phyloP scores from a whole-genome alignment of 2,888 invertebrate genomes.

The Megastigmus dorsalis region DNA sequence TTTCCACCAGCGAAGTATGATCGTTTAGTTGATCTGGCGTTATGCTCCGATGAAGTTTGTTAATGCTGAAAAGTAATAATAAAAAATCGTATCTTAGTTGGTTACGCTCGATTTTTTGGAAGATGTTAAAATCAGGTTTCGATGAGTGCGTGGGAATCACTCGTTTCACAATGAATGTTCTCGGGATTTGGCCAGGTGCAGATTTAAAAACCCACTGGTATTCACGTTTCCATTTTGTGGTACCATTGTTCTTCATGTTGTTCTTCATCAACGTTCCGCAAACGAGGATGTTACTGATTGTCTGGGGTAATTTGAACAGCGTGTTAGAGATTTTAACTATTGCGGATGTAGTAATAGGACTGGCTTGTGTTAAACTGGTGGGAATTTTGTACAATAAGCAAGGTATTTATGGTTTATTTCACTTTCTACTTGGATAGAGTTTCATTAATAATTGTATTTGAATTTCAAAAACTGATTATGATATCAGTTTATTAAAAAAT shows the following conservation, averaged over 20 bases:
- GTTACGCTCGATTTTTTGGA: neutral
- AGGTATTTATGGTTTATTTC: too few relatives aligned
- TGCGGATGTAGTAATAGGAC: conserved; percentile 12
- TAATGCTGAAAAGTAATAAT: too few relatives aligned
- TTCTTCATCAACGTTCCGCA: conserved; percentile 47
- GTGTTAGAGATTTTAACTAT: conserved; percentile 39
- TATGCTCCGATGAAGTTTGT: too few relatives aligned
- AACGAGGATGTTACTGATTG: conserved; percentile 31
- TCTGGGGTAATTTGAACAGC: conserved; percentile 39
- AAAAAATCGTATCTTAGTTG: too few relatives aligned
- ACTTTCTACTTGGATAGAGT: too few relatives aligned
- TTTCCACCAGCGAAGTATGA: neutral
- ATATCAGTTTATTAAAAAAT: neutral
- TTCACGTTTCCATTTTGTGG: neutral
- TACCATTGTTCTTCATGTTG: conserved; percentile 33
- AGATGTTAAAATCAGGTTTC: conserved; percentile 8
- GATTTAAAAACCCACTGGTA: conserved; percentile 6
- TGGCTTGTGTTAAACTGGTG: conserved; percentile 20
- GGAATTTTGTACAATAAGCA: conserved; percentile 34
- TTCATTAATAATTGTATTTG: too few relatives aligned
- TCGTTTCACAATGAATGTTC: conserved; percentile 4
- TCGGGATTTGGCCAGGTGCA: conserved; percentile 34
- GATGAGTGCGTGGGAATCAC: conserved; percentile 33
- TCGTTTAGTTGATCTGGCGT: neutral
- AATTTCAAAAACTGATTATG: neutral